Conservation (phyloP, 2,888 invertebrate species). For the Tipula vernalis region DNA sequence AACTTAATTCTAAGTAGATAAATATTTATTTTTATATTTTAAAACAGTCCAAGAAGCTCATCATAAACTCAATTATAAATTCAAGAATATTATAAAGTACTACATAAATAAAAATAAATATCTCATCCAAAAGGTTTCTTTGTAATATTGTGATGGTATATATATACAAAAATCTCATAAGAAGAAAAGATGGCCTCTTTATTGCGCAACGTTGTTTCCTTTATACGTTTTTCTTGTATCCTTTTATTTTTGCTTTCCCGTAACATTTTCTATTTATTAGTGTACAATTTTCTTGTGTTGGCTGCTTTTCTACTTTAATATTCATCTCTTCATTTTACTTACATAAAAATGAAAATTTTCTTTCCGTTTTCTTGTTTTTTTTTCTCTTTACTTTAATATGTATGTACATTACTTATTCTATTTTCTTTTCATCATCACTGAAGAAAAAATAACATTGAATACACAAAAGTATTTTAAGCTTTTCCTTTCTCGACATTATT, state of each 20-base stretch:
- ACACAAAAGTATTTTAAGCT: not conserved
- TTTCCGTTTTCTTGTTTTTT: not conserved
- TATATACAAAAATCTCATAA: not conserved
- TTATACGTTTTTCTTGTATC: not conserved
- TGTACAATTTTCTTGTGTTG: not conserved
- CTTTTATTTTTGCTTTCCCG: not conserved
- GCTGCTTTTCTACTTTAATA: not conserved
- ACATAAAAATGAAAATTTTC: not conserved
- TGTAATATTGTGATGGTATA: not conserved
- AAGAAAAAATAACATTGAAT: not conserved
- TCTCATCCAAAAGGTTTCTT: not conserved
- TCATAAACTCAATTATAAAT: not conserved
- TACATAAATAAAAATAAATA: not conserved
- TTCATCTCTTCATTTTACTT: constrained; percentile 4
- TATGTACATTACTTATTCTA: constrained; percentile 4
- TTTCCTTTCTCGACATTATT: not conserved
- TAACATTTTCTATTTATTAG: not conserved
- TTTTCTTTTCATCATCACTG: not conserved
- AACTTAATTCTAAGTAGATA: not conserved
- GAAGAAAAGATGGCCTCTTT: not conserved
- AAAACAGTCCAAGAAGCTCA: not conserved
- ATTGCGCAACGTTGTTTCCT: not conserved
- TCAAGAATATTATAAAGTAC: not conserved
- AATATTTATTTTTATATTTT: not conserved
- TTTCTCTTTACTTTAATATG: not conserved